Evolutionary conservation across 2,888 invertebrate species (phyloP).

Genomic region (Hydroisotoma schaefferi): DNA sequence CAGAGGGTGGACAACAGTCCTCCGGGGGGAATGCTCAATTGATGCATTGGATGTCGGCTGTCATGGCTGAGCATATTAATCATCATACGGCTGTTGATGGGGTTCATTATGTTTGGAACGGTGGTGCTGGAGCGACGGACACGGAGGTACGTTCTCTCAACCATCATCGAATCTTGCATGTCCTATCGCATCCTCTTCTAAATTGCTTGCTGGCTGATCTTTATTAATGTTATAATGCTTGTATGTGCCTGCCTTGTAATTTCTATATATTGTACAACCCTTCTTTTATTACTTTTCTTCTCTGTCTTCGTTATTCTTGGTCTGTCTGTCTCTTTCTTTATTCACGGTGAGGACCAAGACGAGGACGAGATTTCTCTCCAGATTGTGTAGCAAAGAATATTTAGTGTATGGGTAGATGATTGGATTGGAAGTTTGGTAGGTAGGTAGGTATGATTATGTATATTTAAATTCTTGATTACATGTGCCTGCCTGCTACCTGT

Average conservation of each 20-base stretch:
- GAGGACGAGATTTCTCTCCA: too few relatives aligned
- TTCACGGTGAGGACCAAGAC: too few relatives aligned
- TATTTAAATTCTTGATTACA: not conserved
- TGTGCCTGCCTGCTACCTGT: conserved; percentile 8
- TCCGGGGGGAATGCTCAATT: conserved; percentile 53
- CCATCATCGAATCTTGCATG: too few relatives aligned
- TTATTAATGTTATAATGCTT: not conserved
- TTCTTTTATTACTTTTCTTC: not conserved
- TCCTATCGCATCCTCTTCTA: too few relatives aligned
- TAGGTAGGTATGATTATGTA: not conserved
- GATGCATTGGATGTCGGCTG: conserved; percentile 90
- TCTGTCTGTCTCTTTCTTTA: conserved; percentile 1
- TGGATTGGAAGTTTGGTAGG: too few relatives aligned
- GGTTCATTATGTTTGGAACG: conserved; percentile 65
- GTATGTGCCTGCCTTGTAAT: too few relatives aligned
- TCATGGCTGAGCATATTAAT: conserved; percentile 94
- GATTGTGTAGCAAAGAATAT: too few relatives aligned
- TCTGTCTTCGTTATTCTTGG: not conserved
- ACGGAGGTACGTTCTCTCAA: conserved; percentile 49
- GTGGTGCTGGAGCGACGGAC: conserved; percentile 51
- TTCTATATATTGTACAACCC: too few relatives aligned
- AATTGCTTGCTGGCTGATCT: not conserved
- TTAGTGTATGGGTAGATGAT: too few relatives aligned
- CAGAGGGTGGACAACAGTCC: not conserved
- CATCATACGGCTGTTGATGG: conserved; percentile 59